Evolutionary conservation across 2,113 vertebrate species (phyloP).

Genomic region (Aleadryas rufinucha): DNA sequence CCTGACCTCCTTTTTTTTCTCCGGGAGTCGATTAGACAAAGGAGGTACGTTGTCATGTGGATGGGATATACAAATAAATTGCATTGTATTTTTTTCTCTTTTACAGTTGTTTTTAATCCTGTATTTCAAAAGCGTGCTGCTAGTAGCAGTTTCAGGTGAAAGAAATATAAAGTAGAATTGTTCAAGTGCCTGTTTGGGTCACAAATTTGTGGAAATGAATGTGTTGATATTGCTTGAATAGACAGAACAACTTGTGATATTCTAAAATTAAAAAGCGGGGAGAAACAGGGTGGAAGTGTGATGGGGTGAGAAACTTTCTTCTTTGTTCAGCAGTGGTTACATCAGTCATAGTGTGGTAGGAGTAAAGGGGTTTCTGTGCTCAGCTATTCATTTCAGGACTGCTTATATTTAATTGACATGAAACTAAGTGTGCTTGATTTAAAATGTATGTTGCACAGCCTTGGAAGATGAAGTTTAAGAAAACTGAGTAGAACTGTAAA

Average conservation of each 20-base stretch:
- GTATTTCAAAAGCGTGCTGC: not conserved
- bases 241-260: not conserved
- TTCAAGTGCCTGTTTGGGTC: not conserved
- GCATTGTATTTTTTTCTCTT: not conserved
- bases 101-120: not conserved
- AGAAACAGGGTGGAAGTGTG: not conserved
- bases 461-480: not conserved
- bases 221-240: not conserved
- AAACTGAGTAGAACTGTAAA: not conserved
- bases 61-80: not conserved
- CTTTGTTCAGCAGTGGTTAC: not conserved
- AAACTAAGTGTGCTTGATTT: not conserved
- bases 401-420: not conserved
- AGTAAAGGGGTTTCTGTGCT: not conserved
- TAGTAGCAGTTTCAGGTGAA: not conserved
- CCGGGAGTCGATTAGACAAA: not conserved
- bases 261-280: not conserved
- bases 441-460: not conserved
- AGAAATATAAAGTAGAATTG: not conserved
- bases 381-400: not conserved
- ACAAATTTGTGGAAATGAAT: not conserved
- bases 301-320: not conserved
- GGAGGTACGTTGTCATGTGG: slow-evolving; percentile 20
- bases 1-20: not conserved
- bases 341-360: not conserved